phyloP scores from a whole-genome alignment of 2,113 vertebrate species.

The Macrotis lagotis region DNA sequence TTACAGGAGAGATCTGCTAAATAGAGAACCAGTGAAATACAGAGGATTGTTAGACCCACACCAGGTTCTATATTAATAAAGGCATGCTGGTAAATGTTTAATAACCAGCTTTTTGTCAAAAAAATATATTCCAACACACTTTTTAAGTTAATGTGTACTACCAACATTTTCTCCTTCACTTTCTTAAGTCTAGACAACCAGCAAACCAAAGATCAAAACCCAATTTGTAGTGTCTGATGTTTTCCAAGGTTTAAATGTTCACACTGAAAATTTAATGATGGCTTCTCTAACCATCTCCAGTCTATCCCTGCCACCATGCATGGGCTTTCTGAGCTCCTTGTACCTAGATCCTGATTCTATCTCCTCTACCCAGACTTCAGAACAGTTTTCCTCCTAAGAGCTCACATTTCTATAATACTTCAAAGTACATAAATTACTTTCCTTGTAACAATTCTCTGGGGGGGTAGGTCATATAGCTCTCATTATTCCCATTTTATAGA shows the following conservation, averaged over 20 bases:
- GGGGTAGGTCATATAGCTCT: too few species aligned
- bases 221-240: not conserved
- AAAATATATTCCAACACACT: too few species aligned
- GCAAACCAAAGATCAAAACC: not conserved
- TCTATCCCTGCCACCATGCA: not conserved
- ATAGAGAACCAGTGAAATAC: not conserved
- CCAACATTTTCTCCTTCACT: not conserved
- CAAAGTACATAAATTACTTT: not conserved
- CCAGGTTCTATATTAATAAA: too few species aligned
- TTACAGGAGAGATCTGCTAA: not conserved
- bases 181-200: not conserved
- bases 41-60: too few species aligned
- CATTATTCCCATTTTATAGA: too few species aligned
- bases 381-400: not conserved
- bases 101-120: not conserved
- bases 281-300: constrained; percentile 53
- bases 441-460: too few species aligned
- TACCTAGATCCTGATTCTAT: not conserved
- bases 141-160: not conserved
- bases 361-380: not conserved
- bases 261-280: not conserved
- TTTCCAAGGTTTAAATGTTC: not conserved
- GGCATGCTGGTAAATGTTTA: not conserved
- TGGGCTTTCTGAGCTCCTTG: not conserved
- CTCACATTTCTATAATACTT: not conserved